Conservation (phyloP, 2,113 vertebrate species). For the Odontophorus gujanensis region DNA sequence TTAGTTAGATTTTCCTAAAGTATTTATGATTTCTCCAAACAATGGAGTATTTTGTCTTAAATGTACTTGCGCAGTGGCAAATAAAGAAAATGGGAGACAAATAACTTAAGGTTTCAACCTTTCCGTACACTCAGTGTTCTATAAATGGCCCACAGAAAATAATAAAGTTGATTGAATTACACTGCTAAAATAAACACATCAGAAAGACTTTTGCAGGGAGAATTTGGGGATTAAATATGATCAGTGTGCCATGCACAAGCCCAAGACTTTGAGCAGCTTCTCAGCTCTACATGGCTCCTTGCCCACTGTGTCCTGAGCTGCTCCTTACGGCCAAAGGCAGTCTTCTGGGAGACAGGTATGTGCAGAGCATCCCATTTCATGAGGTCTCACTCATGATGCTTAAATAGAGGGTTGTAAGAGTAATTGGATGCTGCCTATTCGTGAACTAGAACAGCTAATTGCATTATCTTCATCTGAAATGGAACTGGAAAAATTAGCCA, state of each 20-base stretch:
- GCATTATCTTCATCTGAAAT: not conserved
- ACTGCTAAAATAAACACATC: not conserved
- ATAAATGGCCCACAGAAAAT: not conserved
- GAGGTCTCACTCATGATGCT: not conserved
- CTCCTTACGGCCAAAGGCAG: rapidly evolving
- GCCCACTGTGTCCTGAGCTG: not conserved
- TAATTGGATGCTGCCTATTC: not conserved
- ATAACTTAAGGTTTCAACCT: not conserved
- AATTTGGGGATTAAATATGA: not conserved
- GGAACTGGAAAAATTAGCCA: not conserved
- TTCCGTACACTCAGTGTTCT: not conserved
- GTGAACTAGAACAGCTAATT: not conserved
- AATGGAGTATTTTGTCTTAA: not conserved
- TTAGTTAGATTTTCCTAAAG: not conserved
- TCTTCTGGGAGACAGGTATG: not conserved
- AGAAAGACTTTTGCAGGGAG: not conserved
- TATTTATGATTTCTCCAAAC: not conserved
- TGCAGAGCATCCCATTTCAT: not conserved
- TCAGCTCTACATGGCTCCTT: rapidly evolving
- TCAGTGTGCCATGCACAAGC: not conserved
- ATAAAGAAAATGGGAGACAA: not conserved
- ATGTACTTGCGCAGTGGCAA: not conserved
- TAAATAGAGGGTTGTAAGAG: not conserved
- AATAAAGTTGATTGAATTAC: not conserved
- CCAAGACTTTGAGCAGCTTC: not conserved